phyloP scores from a whole-genome alignment of 1,140 invertebrate species.

The Drosophila serrata region DNA sequence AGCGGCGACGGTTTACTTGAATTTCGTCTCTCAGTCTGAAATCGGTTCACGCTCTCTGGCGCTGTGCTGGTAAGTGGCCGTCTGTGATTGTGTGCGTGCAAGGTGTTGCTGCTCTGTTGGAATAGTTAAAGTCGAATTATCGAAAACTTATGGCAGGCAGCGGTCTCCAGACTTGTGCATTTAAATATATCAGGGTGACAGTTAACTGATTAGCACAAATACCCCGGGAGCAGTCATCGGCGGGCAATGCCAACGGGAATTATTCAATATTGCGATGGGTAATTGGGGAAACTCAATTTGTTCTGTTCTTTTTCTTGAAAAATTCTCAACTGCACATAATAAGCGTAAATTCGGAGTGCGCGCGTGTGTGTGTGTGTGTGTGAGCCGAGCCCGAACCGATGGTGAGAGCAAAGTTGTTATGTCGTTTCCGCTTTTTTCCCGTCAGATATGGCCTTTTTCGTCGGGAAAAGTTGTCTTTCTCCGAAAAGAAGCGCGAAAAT shows the following conservation, averaged over 20 bases:
- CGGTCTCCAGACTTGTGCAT: slow-evolving; percentile 20
- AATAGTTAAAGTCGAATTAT: slow-evolving; percentile 72
- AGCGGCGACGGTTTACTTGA: slow-evolving; percentile 64
- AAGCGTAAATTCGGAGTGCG: slow-evolving; percentile 63
- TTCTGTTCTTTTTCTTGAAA: slow-evolving; percentile 66
- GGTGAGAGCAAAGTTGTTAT: slow-evolving; percentile 18
- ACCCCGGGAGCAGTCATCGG: not conserved
- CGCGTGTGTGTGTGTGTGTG: slow-evolving; percentile 17
- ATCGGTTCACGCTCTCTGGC: slow-evolving; percentile 38
- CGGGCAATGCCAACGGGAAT: slow-evolving; percentile 9
- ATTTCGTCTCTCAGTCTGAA: slow-evolving; percentile 25
- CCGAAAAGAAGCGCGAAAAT: no score
- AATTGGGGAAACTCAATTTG: slow-evolving; percentile 36
- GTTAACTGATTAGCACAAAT: slow-evolving; percentile 16
- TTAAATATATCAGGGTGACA: slow-evolving; percentile 9
- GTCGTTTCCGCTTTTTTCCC: no score
- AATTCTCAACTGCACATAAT: slow-evolving; percentile 74
- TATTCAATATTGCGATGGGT: slow-evolving; percentile 17
- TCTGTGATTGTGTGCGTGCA: slow-evolving; percentile 28
- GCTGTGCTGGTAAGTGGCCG: slow-evolving; percentile 43
- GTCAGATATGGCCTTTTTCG: no score
- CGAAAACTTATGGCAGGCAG: slow-evolving; percentile 48
- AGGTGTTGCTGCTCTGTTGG: slow-evolving; percentile 51
- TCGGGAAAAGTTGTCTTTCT: no score
- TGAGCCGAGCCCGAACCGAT: slow-evolving; percentile 25